Evolutionary conservation across 2,113 vertebrate species (phyloP).

Genomic region (Delphinus delphis): DNA sequence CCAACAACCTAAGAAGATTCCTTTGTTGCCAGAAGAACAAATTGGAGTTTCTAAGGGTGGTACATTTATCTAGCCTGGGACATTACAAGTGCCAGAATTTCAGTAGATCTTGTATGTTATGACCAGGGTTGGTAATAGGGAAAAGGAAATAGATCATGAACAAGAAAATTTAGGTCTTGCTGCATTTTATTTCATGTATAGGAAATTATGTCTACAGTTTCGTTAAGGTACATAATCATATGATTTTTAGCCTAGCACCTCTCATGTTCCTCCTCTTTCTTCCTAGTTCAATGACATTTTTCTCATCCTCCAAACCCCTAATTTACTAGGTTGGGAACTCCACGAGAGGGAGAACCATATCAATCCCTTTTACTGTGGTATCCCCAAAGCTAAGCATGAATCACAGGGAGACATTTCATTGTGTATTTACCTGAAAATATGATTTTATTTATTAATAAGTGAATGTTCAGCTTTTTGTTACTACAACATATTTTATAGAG

Average conservation of each 20-base stretch:
- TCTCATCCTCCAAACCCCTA: background rate
- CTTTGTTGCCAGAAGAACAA: background rate
- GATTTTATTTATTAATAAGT: background rate
- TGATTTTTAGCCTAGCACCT: background rate
- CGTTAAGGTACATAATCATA: background rate
- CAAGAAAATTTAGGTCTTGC: background rate
- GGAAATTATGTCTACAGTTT: background rate
- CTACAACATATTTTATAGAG: background rate
- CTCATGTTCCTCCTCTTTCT: background rate
- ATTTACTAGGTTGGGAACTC: background rate
- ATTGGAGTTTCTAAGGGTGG: background rate
- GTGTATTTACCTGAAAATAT: background rate
- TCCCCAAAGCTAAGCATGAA: background rate
- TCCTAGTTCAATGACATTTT: background rate
- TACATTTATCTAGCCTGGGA: background rate
- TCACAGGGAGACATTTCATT: background rate
- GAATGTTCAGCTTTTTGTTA: background rate
- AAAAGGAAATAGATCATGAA: background rate
- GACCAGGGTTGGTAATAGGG: background rate
- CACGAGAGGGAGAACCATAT: background rate
- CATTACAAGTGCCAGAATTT: background rate
- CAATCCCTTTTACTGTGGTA: background rate
- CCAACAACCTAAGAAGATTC: background rate
- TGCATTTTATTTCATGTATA: background rate
- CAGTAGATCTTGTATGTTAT: background rate